Evolutionary conservation across 1,140 invertebrate genomes (phyloP).

Genomic region (Chionoecetes opilio): DNA sequence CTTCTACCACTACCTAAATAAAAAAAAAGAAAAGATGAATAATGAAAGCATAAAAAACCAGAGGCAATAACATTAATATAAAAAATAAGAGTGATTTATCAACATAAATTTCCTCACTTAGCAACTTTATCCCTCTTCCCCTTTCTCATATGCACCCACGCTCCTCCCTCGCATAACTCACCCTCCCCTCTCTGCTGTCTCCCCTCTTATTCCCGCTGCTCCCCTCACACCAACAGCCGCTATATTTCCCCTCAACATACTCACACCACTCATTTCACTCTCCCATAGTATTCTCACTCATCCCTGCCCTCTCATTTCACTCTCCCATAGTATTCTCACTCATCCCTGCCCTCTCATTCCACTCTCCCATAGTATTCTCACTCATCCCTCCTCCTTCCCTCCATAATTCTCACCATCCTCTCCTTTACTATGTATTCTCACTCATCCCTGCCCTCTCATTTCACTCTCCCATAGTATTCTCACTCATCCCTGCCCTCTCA

Average conservation of each 20-base stretch:
- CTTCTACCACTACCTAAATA: neutral
- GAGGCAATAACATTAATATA: neutral
- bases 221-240: neutral
- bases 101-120: neutral
- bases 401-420: too few species aligned
- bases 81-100: neutral
- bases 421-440: too few species aligned
- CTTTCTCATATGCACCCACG: neutral
- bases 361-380: too few species aligned
- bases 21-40: neutral
- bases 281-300: too few species aligned
- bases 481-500: too few species aligned
- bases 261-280: too few species aligned
- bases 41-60: neutral
- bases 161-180: conserved; percentile 8
- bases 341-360: too few species aligned
- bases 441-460: too few species aligned
- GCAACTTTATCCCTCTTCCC: neutral
- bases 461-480: too few species aligned
- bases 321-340: too few species aligned
- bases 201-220: neutral
- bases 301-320: too few species aligned
- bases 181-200: neutral
- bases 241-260: neutral
- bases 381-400: too few species aligned